phyloP scores from a whole-genome alignment of 2,888 invertebrate genomes.

The Andrena minutula region DNA sequence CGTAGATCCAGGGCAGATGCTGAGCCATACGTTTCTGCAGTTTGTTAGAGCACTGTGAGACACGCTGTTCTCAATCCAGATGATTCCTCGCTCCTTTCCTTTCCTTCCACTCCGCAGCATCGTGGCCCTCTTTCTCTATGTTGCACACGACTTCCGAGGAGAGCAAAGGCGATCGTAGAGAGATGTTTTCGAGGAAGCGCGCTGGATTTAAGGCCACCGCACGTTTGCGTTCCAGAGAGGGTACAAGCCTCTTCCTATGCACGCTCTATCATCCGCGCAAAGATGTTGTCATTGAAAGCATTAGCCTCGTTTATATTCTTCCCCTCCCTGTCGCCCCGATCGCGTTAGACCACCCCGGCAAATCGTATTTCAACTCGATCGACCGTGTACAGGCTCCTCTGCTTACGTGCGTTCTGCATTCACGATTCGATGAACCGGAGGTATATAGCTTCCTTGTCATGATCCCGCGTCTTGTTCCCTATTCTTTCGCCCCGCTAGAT shows the following conservation, averaged over 20 bases:
- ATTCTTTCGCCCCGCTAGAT: conserved; percentile 35
- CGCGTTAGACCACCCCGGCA: conserved; percentile 61
- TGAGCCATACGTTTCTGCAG: conserved; percentile 50
- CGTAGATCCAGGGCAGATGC: conserved; percentile 32
- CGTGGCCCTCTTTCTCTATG: conserved; percentile 19
- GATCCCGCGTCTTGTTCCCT: conserved; percentile 16
- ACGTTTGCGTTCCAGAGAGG: conserved; percentile 45
- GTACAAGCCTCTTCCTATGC: conserved; percentile 70
- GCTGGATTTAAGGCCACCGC: conserved; percentile 65
- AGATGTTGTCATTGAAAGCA: conserved; percentile 79
- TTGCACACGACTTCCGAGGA: conserved; percentile 55
- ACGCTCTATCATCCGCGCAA: conserved; percentile 70
- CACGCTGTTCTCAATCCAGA: conserved; percentile 46
- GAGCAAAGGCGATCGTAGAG: conserved; percentile 61
- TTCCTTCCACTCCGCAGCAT: conserved; percentile 1
- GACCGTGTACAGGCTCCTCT: conserved; percentile 12
- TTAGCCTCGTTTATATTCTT: conserved; percentile 73
- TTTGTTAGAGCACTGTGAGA: conserved; percentile 49
- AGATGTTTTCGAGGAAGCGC: conserved; percentile 70
- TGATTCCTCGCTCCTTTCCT: conserved; percentile 47
- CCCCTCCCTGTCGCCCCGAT: conserved; percentile 48
- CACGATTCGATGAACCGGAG: conserved; percentile 40
- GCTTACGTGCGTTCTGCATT: conserved; percentile 4
- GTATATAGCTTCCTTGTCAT: conserved; percentile 31
- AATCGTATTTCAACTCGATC: conserved; percentile 68